Conservation (phyloP, 1,140 invertebrate species). For the Euglossa dilemma region DNA sequence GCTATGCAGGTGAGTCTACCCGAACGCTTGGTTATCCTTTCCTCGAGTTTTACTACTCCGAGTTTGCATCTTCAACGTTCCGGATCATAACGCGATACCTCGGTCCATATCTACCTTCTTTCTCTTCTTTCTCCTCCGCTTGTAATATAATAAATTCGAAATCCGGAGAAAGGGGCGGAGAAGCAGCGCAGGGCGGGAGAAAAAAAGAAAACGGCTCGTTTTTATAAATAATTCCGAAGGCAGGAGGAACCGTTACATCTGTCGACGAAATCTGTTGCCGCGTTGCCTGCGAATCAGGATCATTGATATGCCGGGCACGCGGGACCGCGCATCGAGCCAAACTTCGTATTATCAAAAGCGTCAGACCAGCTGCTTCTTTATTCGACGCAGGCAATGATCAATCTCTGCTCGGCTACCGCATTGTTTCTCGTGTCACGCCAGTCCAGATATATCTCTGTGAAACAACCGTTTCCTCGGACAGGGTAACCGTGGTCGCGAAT, state of each 20-base stretch:
- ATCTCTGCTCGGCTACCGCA: neutral
- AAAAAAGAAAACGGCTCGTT: neutral
- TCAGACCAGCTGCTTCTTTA: slow-evolving; percentile 12
- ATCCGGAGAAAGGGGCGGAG: neutral
- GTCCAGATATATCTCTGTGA: no score
- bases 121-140: neutral
- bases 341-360: slow-evolving; percentile 33
- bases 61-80: neutral
- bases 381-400: slow-evolving; percentile 19
- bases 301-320: slow-evolving; percentile 33
- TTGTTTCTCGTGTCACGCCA: slow-evolving; percentile 4
- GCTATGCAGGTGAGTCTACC: slow-evolving; percentile 68
- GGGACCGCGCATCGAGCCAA: neutral
- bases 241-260: slow-evolving; percentile 22
- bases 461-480: neutral
- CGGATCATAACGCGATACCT: no score
- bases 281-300: slow-evolving; percentile 8
- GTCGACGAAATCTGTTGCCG: slow-evolving; percentile 37
- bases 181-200: neutral
- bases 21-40: neutral
- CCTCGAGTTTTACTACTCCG: neutral
- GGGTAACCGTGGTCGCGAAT: neutral
- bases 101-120: neutral
- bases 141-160: neutral
- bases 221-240: slow-evolving; percentile 26